Evolutionary conservation across 2,888 invertebrate genomes (phyloP).

Genomic region (Lasioglossum pauxillum): DNA sequence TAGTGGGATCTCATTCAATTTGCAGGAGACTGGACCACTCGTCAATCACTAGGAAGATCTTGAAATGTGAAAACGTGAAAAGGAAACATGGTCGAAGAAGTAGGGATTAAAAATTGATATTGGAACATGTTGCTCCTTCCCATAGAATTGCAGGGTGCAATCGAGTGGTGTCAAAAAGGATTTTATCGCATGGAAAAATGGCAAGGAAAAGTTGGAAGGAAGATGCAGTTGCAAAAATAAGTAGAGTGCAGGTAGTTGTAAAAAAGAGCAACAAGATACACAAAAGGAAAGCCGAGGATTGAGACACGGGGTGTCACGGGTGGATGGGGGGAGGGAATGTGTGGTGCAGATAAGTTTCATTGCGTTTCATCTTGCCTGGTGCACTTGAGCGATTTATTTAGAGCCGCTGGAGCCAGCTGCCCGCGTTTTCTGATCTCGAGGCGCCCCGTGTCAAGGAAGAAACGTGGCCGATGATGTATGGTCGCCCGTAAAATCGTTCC

Average conservation of each 20-base stretch:
- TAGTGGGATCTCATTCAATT: neutral
- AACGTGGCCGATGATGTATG: conserved; percentile 53
- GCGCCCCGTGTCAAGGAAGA: conserved; percentile 55
- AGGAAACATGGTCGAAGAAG: neutral
- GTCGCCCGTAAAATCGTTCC: conserved; percentile 39
- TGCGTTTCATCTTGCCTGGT: conserved; percentile 71
- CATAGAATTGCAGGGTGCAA: neutral
- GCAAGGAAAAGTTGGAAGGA: neutral
- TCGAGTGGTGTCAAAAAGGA: neutral
- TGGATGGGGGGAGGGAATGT: neutral
- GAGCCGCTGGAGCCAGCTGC: conserved; percentile 62
- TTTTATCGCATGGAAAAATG: neutral
- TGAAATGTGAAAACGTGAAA: neutral
- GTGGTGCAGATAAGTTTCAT: conserved; percentile 71
- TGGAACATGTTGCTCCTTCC: neutral
- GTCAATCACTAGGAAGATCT: neutral
- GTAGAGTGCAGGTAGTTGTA: neutral
- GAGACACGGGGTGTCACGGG: neutral
- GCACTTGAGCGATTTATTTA: conserved; percentile 78
- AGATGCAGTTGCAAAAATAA: neutral
- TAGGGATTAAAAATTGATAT: neutral
- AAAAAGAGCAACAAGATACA: conserved; percentile 1
- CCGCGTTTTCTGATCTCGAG: conserved; percentile 56
- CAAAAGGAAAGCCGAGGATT: neutral
- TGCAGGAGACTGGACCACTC: neutral